A percentile compares a stretch with the other conserved stretches of the same genome.
phyloP scores from a whole-genome alignment of 2,888 invertebrate species.

The Callinectes sapidus region DNA sequence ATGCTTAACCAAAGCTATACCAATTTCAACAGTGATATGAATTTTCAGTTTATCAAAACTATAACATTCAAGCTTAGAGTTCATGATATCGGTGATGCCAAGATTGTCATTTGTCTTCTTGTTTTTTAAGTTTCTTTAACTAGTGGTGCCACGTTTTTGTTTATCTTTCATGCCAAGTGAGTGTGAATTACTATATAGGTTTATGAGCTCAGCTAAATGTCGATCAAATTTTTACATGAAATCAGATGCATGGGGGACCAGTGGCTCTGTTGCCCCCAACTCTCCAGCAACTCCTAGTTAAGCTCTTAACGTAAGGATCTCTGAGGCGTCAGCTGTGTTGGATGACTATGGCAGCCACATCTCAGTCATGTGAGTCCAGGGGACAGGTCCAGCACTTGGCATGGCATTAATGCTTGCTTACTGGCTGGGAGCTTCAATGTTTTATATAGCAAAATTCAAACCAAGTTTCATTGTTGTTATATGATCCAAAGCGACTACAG shows the following conservation, averaged over 20 bases:
- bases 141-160: slow-evolving; percentile 7
- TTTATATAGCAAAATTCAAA: background rate
- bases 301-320: slow-evolving; percentile 11
- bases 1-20: background rate
- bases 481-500: background rate
- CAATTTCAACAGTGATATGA: background rate
- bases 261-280: background rate
- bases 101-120: background rate
- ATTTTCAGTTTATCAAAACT: background rate
- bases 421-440: background rate
- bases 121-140: background rate
- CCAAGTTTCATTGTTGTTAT: background rate
- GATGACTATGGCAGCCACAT: background rate
- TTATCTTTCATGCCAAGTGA: background rate
- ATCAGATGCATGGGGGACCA: background rate
- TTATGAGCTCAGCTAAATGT: slow-evolving; percentile 34
- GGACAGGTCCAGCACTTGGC: background rate
- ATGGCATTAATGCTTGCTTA: background rate
- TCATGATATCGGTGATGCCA: background rate
- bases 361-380: background rate
- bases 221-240: slow-evolving; percentile 20
- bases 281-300: slow-evolving; percentile 22
- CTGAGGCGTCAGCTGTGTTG: background rate
- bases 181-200: slow-evolving; percentile 33
- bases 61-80: background rate